A percentile compares a stretch with the other conserved stretches of the same genome.
phyloP scores from a whole-genome alignment of 2,888 invertebrate species.

The Napeogenes sylphis region DNA sequence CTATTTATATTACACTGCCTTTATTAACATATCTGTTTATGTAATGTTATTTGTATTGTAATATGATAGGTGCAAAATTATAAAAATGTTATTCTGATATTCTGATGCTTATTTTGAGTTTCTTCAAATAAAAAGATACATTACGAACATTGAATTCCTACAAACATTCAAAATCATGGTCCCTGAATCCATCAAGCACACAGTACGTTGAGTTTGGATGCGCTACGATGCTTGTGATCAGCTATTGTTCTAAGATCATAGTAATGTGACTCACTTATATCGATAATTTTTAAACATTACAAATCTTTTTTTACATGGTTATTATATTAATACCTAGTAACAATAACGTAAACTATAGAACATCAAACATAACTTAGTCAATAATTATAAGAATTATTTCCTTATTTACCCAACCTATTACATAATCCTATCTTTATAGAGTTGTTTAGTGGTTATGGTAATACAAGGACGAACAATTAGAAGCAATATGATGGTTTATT shows the following conservation, averaged over 20 bases:
- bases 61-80: no score
- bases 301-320: constrained; percentile 30
- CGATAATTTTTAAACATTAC: constrained; percentile 25
- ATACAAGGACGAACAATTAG: neutral
- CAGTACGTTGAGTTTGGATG: constrained; percentile 56
- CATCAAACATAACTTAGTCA: neutral
- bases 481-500: neutral
- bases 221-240: constrained; percentile 59
- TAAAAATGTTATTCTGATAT: no score
- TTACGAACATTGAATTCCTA: neutral
- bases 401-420: neutral
- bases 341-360: neutral
- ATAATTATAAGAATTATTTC: neutral
- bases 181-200: constrained; percentile 40
- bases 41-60: no score
- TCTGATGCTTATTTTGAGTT: no score
- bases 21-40: no score
- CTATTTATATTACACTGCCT: no score
- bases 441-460: neutral
- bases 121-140: no score
- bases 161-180: constrained; percentile 11
- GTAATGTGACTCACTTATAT: constrained; percentile 38
- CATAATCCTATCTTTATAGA: neutral
- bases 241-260: constrained; percentile 58
- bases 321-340: neutral